Percentiles rank a stretch among this genome's conserved stretches.
Conservation (phyloP, 2,797 vertebrate species). For the Pantherophis alleghaniensis region DNA sequence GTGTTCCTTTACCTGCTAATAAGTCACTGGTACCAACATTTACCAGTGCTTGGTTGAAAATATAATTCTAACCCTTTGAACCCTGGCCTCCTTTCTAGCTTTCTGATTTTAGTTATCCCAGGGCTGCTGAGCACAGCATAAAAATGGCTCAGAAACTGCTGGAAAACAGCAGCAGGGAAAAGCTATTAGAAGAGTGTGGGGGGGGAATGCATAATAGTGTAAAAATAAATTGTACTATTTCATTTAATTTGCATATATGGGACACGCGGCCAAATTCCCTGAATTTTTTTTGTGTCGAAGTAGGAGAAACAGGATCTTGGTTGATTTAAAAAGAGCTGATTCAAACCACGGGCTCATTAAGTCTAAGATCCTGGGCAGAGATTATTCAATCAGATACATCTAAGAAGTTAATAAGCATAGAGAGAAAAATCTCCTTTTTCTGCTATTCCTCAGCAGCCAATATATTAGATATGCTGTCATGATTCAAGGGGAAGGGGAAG, state of each 20-base stretch:
- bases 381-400: background rate
- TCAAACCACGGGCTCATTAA: background rate
- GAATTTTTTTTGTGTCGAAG: background rate
- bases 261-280: background rate
- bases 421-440: background rate
- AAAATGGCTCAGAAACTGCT: background rate
- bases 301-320: background rate
- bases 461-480: background rate
- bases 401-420: background rate
- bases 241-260: background rate
- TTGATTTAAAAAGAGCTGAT: background rate
- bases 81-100: background rate
- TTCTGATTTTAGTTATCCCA: background rate
- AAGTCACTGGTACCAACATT: background rate
- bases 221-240: background rate
- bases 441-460: background rate
- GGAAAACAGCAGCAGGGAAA: background rate
- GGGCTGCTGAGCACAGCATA: background rate
- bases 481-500: background rate
- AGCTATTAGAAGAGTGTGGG: background rate
- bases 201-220: background rate
- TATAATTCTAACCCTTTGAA: background rate
- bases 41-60: background rate
- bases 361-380: background rate
- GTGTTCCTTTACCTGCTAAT: background rate